These are phyloP conservation scores for Dasyurus viverrinus DNA, from an alignment of 2,113 vertebrate species.

Conservation along the genomic window DNA sequence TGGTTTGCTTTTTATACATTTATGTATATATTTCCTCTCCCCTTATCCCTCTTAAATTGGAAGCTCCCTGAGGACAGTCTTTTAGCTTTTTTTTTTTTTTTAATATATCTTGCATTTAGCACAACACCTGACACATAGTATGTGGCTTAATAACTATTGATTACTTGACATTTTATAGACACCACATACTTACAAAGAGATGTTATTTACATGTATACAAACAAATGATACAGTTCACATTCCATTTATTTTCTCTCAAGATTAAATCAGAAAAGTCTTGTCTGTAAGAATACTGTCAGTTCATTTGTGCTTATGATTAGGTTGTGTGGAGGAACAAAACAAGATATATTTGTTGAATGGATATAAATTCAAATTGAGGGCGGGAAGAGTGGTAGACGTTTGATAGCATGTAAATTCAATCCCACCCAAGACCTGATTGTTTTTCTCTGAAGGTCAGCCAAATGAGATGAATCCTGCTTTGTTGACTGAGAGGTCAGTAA, in stretches of 20 bases:
- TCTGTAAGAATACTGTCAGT: conserved; percentile 6
- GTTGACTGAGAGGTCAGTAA: neutral
- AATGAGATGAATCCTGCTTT: neutral
- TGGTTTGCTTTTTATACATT: neutral
- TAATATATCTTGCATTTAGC: neutral
- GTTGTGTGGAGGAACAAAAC: neutral
- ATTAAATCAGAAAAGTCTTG: conserved; percentile 31
- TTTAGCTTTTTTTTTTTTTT: neutral
- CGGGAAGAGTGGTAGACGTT: neutral
- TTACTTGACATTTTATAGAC: neutral
- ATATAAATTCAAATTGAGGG: conserved; percentile 20
- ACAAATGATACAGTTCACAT: conserved; percentile 20
- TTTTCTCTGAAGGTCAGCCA: neutral
- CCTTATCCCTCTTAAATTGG: neutral
- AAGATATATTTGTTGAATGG: conserved; percentile 8
- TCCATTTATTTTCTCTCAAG: neutral
- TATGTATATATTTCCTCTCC: neutral
- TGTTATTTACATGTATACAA: conserved; percentile 50
- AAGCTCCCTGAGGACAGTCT: neutral
- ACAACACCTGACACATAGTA: neutral
- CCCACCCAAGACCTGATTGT: neutral
- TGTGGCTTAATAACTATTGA: neutral
- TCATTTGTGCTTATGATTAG: neutral
- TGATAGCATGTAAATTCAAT: neutral
- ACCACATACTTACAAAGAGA: conserved; percentile 61